These are phyloP conservation scores for Alfaro cultratus DNA, from an alignment of 2,797 vertebrate genomes.

Conservation along the genomic window DNA sequence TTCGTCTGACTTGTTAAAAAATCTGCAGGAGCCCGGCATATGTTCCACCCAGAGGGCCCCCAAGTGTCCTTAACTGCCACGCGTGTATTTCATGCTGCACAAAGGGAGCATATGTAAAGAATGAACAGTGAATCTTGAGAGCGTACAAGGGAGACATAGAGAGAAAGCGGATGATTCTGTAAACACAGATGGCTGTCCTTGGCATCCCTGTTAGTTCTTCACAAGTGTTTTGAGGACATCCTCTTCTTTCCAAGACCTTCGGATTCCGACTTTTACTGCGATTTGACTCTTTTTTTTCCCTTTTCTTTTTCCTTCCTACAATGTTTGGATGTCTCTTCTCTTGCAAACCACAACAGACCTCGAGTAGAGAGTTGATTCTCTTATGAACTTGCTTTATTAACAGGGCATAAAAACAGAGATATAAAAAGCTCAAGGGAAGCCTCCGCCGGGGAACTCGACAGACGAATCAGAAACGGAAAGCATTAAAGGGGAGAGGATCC, in stretches of 20 bases:
- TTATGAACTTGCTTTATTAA: constrained; percentile 21
- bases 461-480: neutral
- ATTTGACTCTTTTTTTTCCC: constrained; percentile 42
- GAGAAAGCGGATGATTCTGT: constrained; percentile 73
- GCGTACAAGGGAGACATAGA: constrained; percentile 70
- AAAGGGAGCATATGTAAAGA: constrained; percentile 82
- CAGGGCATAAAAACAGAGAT: constrained; percentile 8
- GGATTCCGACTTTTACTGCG: constrained; percentile 61
- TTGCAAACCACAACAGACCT: constrained; percentile 35
- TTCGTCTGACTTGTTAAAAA: constrained; percentile 63
- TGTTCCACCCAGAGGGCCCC: constrained; percentile 73
- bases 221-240: constrained; percentile 78
- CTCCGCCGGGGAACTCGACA: neutral
- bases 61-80: constrained; percentile 72
- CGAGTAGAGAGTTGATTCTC: constrained; percentile 5
- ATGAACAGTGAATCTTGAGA: constrained; percentile 74
- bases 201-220: constrained; percentile 73
- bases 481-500: neutral
- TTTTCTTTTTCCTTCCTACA: neutral
- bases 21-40: constrained; percentile 69
- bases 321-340: constrained; percentile 62
- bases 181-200: constrained; percentile 82
- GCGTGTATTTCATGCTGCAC: constrained; percentile 71
- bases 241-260: constrained; percentile 74
- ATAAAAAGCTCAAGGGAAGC: constrained; percentile 10